phyloP scores from a whole-genome alignment of 53 echinoderm and acorn worm species.

The Echinometra lucunter region DNA sequence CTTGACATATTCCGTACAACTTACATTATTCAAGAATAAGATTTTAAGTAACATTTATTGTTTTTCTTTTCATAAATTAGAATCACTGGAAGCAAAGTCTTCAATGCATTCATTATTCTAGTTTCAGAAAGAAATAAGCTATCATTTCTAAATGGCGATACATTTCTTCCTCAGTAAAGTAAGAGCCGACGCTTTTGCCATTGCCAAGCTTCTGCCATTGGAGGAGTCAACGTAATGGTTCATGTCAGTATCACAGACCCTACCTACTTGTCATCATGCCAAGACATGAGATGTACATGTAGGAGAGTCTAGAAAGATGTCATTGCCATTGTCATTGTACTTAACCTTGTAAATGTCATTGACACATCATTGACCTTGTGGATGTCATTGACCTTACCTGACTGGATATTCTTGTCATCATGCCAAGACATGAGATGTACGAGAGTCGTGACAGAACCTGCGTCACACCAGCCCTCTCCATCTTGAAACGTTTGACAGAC shows the following conservation, averaged over 20 bases:
- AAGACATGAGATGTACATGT: neutral
- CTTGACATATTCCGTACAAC: no score
- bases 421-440: constrained; percentile 93
- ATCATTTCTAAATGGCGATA: no score
- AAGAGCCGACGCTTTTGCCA: no score
- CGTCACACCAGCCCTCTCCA: constrained; percentile 98
- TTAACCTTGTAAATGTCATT: neutral
- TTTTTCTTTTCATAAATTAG: no score
- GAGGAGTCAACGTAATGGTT: no score
- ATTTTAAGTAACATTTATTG: no score
- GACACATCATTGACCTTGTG: constrained; percentile 70
- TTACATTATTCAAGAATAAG: no score
- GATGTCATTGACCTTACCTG: constrained; percentile 74
- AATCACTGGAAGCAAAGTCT: no score
- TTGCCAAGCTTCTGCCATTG: no score
- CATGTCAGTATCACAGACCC: neutral
- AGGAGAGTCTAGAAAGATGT: constrained; percentile 88
- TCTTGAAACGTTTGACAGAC: constrained; percentile 98
- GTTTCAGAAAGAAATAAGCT: no score
- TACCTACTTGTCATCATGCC: constrained; percentile 81
- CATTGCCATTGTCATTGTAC: neutral
- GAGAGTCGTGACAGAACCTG: constrained; percentile 94
- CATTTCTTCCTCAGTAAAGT: no score
- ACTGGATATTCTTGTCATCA: constrained; percentile 99
- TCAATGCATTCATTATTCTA: no score